Percentiles rank a stretch among this genome's conserved stretches.
Conservation (phyloP, 23 tunicate species). For the Corella eumyota region DNA sequence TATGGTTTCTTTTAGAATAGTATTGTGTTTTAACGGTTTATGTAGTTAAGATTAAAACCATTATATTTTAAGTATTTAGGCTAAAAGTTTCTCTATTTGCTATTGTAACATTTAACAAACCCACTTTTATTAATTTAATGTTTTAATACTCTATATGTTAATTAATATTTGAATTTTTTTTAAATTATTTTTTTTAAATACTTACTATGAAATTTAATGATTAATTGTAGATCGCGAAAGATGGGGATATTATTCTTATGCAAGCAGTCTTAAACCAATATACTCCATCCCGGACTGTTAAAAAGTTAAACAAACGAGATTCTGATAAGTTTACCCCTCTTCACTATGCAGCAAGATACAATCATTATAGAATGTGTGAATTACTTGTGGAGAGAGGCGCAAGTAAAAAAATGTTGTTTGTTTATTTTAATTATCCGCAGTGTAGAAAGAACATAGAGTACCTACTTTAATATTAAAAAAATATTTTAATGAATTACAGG, state of each 20-base stretch:
- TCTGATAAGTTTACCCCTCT: conserved; percentile 71
- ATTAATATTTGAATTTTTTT: too few species aligned
- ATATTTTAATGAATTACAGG: neutral
- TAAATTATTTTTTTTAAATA: too few species aligned
- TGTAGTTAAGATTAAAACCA: too few species aligned
- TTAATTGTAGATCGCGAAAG: conserved; percentile 51
- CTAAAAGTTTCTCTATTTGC: too few species aligned
- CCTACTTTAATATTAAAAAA: neutral
- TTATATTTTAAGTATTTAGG: too few species aligned
- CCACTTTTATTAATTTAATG: too few species aligned
- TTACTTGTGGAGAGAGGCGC: conserved; percentile 51
- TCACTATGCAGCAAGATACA: conserved; percentile 84
- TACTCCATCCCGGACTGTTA: conserved; percentile 7
- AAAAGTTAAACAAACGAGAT: conserved; percentile 44
- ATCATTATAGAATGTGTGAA: conserved; percentile 52
- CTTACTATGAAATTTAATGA: too few species aligned
- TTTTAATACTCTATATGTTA: too few species aligned
- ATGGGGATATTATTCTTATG: conserved; percentile 59
- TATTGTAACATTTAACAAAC: too few species aligned
- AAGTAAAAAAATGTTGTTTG: conserved; percentile 22
- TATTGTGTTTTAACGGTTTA: too few species aligned
- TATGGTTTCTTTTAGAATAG: too few species aligned
- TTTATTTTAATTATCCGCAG: neutral
- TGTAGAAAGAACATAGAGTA: too few species aligned
- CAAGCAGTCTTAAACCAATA: conserved; percentile 10